Percentiles rank a stretch among this genome's conserved stretches.
Conservation (phyloP, 2,888 invertebrate species). For the Dioctria rufipes region DNA sequence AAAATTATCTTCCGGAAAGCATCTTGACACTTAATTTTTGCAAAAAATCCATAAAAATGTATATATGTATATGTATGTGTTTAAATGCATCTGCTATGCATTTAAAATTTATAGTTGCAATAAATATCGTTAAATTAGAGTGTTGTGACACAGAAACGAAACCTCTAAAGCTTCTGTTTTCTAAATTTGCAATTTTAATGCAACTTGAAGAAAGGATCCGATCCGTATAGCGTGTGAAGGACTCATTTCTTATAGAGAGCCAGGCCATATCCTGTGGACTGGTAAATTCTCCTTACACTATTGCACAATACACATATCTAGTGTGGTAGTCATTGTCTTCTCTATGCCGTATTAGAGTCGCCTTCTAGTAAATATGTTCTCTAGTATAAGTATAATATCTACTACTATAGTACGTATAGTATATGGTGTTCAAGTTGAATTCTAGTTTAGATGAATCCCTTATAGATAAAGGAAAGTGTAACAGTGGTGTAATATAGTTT, state of each 20-base stretch:
- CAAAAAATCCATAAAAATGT: too few species aligned
- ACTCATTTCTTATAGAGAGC: slow-evolving; percentile 41
- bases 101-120: slow-evolving; percentile 41
- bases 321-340: slow-evolving; percentile 22
- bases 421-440: not conserved
- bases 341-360: not conserved
- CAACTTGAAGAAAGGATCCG: slow-evolving; percentile 20
- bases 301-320: slow-evolving; percentile 12
- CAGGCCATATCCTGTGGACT: slow-evolving; percentile 40
- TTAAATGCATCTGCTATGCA: not conserved
- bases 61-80: not conserved
- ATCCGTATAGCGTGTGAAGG: slow-evolving; percentile 28
- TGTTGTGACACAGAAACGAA: slow-evolving; percentile 35
- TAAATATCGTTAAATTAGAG: slow-evolving; percentile 49
- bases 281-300: slow-evolving; percentile 41
- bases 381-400: too few species aligned
- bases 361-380: not conserved
- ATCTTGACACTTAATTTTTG: too few species aligned
- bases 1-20: too few species aligned
- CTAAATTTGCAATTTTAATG: slow-evolving; percentile 49
- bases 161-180: slow-evolving; percentile 3
- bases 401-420: too few species aligned
- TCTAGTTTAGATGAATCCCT: slow-evolving; percentile 14
- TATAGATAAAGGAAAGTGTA: slow-evolving; percentile 41
- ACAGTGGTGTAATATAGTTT: slow-evolving; percentile 35